A percentile compares a stretch with the other conserved stretches of the same genome.
phyloP scores from a whole-genome alignment of 2,797 vertebrate genomes.

The Acipenser transmontanus region DNA sequence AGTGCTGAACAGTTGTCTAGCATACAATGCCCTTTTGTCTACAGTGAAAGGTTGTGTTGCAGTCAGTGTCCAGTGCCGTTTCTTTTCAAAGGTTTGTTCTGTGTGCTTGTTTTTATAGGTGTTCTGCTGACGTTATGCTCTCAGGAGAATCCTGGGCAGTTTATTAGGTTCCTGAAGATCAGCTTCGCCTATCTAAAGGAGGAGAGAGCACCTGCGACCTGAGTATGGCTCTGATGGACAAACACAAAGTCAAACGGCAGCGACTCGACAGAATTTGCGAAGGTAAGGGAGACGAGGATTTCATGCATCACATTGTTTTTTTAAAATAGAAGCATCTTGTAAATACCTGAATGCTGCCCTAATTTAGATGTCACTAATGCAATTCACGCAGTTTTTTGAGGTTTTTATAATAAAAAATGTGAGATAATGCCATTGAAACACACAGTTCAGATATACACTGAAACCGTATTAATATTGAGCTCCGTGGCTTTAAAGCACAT shows the following conservation, averaged over 20 bases:
- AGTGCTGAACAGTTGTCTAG: too few species aligned
- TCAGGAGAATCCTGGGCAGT: conserved; percentile 48
- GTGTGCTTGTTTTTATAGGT: conserved; percentile 45
- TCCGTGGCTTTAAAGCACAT: background rate
- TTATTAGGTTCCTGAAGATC: conserved; percentile 38
- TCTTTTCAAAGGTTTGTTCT: conserved; percentile 21
- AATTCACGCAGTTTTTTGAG: too few species aligned
- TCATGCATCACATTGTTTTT: too few species aligned
- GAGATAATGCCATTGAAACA: too few species aligned
- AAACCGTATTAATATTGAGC: background rate
- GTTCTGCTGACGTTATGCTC: conserved; percentile 59
- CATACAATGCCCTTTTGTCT: too few species aligned
- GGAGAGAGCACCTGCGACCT: conserved; percentile 25
- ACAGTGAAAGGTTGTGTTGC: too few species aligned
- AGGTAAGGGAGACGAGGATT: conserved; percentile 40
- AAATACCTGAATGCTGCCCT: too few species aligned
- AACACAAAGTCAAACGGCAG: conserved; percentile 74
- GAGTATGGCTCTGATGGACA: conserved; percentile 67
- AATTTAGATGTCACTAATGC: too few species aligned
- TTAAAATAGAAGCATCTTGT: too few species aligned
- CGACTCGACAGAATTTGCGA: conserved; percentile 71
- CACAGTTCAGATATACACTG: background rate
- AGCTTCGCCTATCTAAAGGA: conserved; percentile 36
- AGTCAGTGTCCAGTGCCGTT: background rate
- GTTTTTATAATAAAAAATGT: too few species aligned